phyloP scores from a whole-genome alignment of 2,113 vertebrate genomes.

The Asarcornis scutulata region DNA sequence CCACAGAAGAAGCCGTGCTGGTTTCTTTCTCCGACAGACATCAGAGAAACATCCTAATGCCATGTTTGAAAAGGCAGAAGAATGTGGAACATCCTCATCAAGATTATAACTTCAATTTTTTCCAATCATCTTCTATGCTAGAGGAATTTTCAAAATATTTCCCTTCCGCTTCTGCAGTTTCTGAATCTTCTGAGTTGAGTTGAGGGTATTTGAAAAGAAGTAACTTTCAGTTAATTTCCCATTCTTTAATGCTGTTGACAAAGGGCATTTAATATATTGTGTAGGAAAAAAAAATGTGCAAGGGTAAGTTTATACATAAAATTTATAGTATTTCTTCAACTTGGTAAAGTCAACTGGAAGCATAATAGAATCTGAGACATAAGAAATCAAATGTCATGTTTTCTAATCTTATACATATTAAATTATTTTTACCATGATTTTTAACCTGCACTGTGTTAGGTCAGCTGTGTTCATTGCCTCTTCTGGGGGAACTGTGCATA shows the following conservation, averaged over 20 bases:
- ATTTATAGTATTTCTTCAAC: neutral
- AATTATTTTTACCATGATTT: constrained; percentile 53
- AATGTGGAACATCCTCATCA: rapidly evolving
- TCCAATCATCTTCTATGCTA: neutral
- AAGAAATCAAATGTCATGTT: constrained; percentile 58
- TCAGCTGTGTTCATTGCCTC: constrained; percentile 40
- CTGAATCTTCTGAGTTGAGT: neutral
- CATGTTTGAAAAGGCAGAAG: neutral
- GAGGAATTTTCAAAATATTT: neutral
- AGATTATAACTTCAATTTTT: neutral
- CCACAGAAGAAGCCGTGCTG: neutral
- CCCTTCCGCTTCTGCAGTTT: neutral
- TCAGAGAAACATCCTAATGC: neutral
- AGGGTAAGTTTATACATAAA: neutral
- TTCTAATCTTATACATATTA: constrained; percentile 27
- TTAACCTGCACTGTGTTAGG: constrained; percentile 52
- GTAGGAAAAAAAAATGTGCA: neutral
- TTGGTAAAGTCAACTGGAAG: neutral
- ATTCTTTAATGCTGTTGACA: neutral
- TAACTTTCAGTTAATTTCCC: neutral
- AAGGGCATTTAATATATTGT: neutral
- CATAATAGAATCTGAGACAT: constrained; percentile 39
- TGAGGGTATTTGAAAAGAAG: neutral
- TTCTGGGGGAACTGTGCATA: constrained; percentile 37
- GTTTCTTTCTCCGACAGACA: neutral